phyloP scores from a whole-genome alignment of 2,888 invertebrate genomes.

The Sisyra nigra region DNA sequence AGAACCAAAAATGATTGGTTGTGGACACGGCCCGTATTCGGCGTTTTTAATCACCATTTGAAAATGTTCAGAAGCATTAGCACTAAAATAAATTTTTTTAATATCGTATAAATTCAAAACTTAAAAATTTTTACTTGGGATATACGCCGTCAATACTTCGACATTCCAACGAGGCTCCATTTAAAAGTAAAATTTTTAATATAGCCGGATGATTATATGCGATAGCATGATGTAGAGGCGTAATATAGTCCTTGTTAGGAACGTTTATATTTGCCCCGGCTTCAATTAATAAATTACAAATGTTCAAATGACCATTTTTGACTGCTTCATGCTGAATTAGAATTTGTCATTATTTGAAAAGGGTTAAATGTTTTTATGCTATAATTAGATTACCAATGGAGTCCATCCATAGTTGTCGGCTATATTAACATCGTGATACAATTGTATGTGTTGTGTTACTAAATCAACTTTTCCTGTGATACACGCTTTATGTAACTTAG shows the following conservation, averaged over 20 bases:
- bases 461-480: constrained; percentile 1
- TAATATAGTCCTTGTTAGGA: neutral
- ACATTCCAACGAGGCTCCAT: neutral
- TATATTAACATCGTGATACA: neutral
- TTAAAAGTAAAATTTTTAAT: neutral
- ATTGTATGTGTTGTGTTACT: neutral
- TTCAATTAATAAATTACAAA: neutral
- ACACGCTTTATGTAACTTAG: constrained; percentile 1
- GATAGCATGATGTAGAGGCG: constrained; percentile 1
- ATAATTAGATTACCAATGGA: neutral
- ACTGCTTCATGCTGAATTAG: neutral
- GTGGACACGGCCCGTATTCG: neutral
- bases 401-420: constrained; percentile 1
- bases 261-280: constrained; percentile 1
- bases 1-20: neutral
- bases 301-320: neutral
- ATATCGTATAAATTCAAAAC: too few relatives aligned
- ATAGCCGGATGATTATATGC: neutral
- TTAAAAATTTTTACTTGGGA: too few relatives aligned
- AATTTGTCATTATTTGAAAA: neutral
- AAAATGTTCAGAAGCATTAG: too few relatives aligned
- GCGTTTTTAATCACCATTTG: too few relatives aligned
- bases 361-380: neutral
- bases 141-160: neutral
- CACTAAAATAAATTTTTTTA: too few relatives aligned